Percentiles rank a stretch among this genome's conserved stretches.
phyloP scores from a whole-genome alignment of 2,113 vertebrate species.

The Sarotherodon lohbergeri region DNA sequence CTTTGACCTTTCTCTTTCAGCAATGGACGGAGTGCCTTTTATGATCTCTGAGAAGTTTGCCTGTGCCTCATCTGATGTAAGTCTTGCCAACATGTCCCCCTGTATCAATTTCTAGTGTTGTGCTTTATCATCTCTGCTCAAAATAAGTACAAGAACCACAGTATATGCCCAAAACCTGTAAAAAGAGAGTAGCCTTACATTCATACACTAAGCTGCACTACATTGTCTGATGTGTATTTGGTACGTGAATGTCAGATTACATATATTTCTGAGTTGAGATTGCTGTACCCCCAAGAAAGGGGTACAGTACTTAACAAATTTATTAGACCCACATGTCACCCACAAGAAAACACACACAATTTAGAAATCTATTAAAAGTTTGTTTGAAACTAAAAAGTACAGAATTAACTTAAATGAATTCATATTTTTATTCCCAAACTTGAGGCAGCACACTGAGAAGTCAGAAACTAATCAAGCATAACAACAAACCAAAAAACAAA shows the following conservation, averaged over 20 bases:
- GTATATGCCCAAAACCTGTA: not conserved
- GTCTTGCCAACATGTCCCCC: not conserved
- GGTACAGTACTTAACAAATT: not conserved
- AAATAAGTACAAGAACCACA: not conserved
- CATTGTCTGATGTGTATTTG: not conserved
- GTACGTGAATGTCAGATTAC: not conserved
- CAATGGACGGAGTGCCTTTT: constrained; percentile 98
- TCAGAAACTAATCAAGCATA: not conserved
- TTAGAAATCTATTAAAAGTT: not conserved
- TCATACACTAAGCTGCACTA: not conserved
- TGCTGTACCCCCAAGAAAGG: accelerated
- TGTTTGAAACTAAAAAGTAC: not conserved
- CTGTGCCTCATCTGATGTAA: constrained; percentile 88
- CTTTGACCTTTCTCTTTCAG: constrained; percentile 68
- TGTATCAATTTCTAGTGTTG: not conserved
- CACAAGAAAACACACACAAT: not conserved
- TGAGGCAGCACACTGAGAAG: not conserved
- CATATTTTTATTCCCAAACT: not conserved
- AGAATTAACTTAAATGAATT: not conserved
- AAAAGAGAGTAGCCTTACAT: not conserved
- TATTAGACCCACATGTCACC: not conserved
- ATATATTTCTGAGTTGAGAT: not conserved
- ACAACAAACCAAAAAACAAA: accelerated
- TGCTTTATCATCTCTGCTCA: not conserved
- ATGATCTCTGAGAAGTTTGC: constrained; percentile 98